Percentiles rank a stretch among this genome's conserved stretches.
Conservation (phyloP, 2,888 invertebrate genomes). For the Nomada fucata region DNA sequence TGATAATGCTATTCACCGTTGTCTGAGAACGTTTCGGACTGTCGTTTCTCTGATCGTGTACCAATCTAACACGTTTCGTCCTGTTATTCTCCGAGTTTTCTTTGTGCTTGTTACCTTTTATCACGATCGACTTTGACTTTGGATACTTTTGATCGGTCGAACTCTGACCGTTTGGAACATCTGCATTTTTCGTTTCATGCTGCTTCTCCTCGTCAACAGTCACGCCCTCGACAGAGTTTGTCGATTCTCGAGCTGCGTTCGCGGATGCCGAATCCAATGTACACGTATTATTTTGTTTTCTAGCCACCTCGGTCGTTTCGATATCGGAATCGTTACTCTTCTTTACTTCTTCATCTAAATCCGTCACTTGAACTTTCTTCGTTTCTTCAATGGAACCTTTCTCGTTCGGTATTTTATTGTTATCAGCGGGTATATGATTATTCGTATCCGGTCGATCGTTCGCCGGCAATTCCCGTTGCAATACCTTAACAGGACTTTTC, state of each 20-base stretch:
- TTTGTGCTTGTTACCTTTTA: slow-evolving; percentile 57
- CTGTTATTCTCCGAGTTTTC: slow-evolving; percentile 55
- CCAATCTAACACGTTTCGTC: slow-evolving; percentile 63
- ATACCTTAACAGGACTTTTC: slow-evolving; percentile 75
- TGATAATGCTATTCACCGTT: slow-evolving; percentile 77
- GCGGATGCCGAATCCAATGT: slow-evolving; percentile 6
- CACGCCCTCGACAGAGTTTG: slow-evolving; percentile 24
- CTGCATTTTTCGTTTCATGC: slow-evolving; percentile 54
- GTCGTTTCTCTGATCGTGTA: slow-evolving; percentile 69
- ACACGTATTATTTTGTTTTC: slow-evolving; percentile 33
- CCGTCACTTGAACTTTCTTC: slow-evolving; percentile 71
- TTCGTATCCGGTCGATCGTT: slow-evolving; percentile 60
- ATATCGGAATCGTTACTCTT: slow-evolving; percentile 39
- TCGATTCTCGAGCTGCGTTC: slow-evolving; percentile 20
- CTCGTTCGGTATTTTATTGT: slow-evolving; percentile 40
- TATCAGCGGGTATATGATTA: slow-evolving; percentile 39
- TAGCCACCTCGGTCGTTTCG: slow-evolving; percentile 28
- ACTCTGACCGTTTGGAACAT: slow-evolving; percentile 43
- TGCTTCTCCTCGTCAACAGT: slow-evolving; percentile 39
- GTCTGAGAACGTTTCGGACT: slow-evolving; percentile 76
- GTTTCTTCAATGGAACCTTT: slow-evolving; percentile 51
- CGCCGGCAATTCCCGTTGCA: slow-evolving; percentile 60
- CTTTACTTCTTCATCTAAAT: slow-evolving; percentile 73
- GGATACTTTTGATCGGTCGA: slow-evolving; percentile 49
- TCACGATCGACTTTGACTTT: slow-evolving; percentile 43